A percentile compares a stretch with the other conserved stretches of the same genome.
Evolutionary conservation across 2,888 invertebrate genomes (phyloP).

Genomic region (Eupelmus urozonus): DNA sequence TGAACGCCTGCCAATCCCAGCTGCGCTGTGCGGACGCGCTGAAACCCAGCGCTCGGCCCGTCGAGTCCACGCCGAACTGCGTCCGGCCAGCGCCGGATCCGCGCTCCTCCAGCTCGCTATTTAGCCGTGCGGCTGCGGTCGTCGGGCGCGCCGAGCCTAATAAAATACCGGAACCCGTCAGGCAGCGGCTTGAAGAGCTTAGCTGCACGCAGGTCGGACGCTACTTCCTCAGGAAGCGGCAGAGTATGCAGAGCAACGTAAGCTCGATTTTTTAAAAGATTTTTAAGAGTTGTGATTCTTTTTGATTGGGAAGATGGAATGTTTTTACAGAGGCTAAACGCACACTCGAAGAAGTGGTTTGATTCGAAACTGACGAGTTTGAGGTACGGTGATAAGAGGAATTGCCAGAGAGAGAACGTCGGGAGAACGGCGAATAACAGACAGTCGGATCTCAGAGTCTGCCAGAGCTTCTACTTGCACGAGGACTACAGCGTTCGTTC

Average conservation of each 20-base stretch:
- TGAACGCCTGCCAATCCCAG: slow-evolving; percentile 20
- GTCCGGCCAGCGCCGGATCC: slow-evolving; percentile 17
- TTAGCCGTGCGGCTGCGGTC: background rate
- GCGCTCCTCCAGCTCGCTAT: background rate
- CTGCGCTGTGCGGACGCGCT: background rate
- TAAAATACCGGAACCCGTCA: no score
- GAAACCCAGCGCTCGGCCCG: background rate
- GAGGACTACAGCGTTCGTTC: no score
- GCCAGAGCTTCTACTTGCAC: slow-evolving; percentile 6
- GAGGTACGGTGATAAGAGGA: background rate
- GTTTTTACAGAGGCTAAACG: slow-evolving; percentile 16
- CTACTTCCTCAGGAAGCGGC: slow-evolving; percentile 50
- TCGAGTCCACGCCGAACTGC: no score
- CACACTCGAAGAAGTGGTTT: slow-evolving; percentile 26
- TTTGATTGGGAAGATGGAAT: no score
- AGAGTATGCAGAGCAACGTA: slow-evolving; percentile 21
- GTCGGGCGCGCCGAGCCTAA: no score
- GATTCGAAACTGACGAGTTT: background rate
- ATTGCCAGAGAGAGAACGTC: background rate
- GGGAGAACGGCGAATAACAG: background rate
- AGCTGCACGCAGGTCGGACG: slow-evolving; percentile 32
- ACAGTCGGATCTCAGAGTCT: background rate
- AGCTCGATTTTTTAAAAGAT: background rate
- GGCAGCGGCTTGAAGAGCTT: background rate
- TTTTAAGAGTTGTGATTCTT: no score